These are phyloP conservation scores for Anastrepha obliqua DNA, from an alignment of 1,140 invertebrate genomes.

Conservation along the genomic window DNA sequence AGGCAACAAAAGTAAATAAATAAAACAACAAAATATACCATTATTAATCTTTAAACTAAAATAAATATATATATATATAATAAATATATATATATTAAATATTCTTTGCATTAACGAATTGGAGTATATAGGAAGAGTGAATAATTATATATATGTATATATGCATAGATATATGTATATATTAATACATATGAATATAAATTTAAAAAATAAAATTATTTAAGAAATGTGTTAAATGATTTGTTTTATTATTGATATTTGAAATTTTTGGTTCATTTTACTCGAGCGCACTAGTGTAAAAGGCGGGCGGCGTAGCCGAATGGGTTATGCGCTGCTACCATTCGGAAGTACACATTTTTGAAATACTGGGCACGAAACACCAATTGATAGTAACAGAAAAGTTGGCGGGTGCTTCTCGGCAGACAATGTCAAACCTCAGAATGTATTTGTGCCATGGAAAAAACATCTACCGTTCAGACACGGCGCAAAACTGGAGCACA, in stretches of 20 bases:
- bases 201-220: conserved; percentile 43
- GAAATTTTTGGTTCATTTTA: no score
- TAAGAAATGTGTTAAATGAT: conserved; percentile 27
- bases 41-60: neutral
- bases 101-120: conserved; percentile 12
- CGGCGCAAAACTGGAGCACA: no score
- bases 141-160: conserved; percentile 15
- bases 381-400: no score
- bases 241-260: conserved; percentile 23
- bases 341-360: no score
- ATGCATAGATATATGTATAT: neutral
- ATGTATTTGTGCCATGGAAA: no score
- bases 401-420: no score
- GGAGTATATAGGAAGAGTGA: conserved; percentile 23
- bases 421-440: no score
- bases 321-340: no score
- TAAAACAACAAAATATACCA: neutral
- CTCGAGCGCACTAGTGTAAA: no score
- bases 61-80: neutral
- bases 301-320: no score
- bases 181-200: neutral
- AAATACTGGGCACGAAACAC: no score
- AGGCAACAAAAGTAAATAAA: neutral
- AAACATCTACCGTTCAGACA: no score
- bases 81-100: conserved; percentile 28